Conservation (phyloP, 2,797 vertebrate species). For the Danionella dracula region DNA sequence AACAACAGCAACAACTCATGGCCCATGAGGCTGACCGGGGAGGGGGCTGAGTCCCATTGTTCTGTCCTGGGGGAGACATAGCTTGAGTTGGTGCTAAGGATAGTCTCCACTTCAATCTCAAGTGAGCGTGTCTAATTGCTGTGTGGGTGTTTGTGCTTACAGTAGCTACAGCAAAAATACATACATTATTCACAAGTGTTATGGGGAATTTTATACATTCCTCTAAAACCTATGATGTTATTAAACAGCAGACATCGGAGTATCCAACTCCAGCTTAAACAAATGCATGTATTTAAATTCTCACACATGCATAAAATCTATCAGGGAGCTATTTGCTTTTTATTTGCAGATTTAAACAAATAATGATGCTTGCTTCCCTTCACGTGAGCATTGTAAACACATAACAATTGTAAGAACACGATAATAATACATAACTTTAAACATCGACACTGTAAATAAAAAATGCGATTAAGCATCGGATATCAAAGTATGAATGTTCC, state of each 20-base stretch:
- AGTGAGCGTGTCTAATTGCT: conserved; percentile 32
- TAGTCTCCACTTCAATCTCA: conserved; percentile 23
- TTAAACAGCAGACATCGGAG: too few relatives aligned
- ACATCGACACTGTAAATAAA: not conserved
- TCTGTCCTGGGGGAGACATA: conserved; percentile 28
- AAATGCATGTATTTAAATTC: too few relatives aligned
- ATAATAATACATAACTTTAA: not conserved
- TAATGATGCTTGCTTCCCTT: too few relatives aligned
- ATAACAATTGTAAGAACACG: conserved; percentile 1
- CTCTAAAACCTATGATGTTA: too few relatives aligned
- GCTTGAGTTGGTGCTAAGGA: conserved; percentile 27
- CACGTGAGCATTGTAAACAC: conserved; percentile 15
- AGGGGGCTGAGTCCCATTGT: conserved; percentile 15
- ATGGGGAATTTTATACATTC: too few relatives aligned
- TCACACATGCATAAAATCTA: too few relatives aligned
- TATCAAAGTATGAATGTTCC: not conserved
- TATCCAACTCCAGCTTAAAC: too few relatives aligned
- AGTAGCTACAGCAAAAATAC: conserved; percentile 7
- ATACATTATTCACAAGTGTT: not conserved
- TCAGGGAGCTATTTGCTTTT: too few relatives aligned
- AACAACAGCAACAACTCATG: conserved; percentile 30
- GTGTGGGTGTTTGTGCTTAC: conserved; percentile 25
- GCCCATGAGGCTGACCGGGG: conserved; percentile 40
- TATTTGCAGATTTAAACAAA: too few relatives aligned
- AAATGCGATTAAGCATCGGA: not conserved